A percentile compares a stretch with the other conserved stretches of the same genome.
phyloP scores from a whole-genome alignment of 1,140 invertebrate species.

The Drosophila parvula region DNA sequence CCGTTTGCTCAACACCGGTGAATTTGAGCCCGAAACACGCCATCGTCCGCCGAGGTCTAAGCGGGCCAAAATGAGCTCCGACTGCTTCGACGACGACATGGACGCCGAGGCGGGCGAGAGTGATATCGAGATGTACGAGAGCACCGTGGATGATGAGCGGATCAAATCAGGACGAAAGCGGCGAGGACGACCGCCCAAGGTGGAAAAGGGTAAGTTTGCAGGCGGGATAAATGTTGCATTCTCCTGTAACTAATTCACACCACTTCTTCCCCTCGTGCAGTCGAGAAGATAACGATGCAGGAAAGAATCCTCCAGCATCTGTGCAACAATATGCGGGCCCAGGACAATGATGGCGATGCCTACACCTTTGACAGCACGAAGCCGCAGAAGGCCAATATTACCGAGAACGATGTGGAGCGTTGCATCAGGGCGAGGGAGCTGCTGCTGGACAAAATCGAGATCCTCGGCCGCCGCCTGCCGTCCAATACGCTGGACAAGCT shows the following conservation, averaged over 20 bases:
- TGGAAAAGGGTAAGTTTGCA: slow-evolving; percentile 85
- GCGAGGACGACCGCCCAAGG: slow-evolving; percentile 79
- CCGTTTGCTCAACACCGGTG: slow-evolving; percentile 65
- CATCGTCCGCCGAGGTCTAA: slow-evolving; percentile 12
- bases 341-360: slow-evolving; percentile 12
- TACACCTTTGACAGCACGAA: slow-evolving; percentile 7
- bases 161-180: slow-evolving; percentile 85
- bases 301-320: slow-evolving; percentile 61
- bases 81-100: slow-evolving; percentile 59
- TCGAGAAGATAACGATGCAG: slow-evolving; percentile 58
- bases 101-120: slow-evolving; percentile 57
- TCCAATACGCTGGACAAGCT: slow-evolving; percentile 99
- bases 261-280: slow-evolving; percentile 6
- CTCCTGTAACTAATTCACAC: not conserved
- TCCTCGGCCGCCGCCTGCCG: slow-evolving; percentile 93
- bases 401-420: slow-evolving; percentile 72
- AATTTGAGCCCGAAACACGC: slow-evolving; percentile 77
- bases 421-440: slow-evolving; percentile 94
- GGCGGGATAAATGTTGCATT: not conserved
- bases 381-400: slow-evolving; percentile 31
- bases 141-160: slow-evolving; percentile 87
- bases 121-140: slow-evolving; percentile 56
- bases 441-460: slow-evolving; percentile 93
- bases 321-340: slow-evolving; percentile 43
- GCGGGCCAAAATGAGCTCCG: slow-evolving; percentile 19